Evolutionary conservation across 2,888 invertebrate species (phyloP).

Genomic region (Diloba caeruleocephala): DNA sequence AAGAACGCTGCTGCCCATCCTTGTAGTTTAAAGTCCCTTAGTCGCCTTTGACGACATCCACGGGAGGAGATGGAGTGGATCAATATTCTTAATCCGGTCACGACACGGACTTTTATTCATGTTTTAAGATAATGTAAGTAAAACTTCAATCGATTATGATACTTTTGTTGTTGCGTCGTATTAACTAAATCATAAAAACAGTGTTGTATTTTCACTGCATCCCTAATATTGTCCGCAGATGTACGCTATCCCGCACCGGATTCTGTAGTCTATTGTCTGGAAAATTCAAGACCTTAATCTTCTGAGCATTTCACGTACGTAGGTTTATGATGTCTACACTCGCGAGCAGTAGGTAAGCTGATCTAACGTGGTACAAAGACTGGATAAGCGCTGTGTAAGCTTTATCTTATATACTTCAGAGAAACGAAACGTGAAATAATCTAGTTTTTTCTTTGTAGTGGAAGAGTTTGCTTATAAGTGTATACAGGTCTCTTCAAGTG

Average conservation of each 20-base stretch:
- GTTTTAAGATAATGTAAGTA: too few species aligned
- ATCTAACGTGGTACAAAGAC: constrained; percentile 37
- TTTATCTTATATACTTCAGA: constrained; percentile 23
- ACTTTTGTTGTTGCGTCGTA: too few species aligned
- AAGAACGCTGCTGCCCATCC: too few species aligned
- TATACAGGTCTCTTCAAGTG: too few species aligned
- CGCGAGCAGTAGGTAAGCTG: constrained; percentile 46
- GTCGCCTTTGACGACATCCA: too few species aligned
- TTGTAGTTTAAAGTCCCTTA: too few species aligned
- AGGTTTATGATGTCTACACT: constrained; percentile 52
- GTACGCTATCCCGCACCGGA: constrained; percentile 37
- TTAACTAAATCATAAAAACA: too few species aligned
- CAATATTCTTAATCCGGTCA: too few species aligned
- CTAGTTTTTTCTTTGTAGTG: constrained; percentile 6
- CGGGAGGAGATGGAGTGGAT: too few species aligned
- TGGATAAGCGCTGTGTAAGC: constrained; percentile 36
- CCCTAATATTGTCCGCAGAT: constrained; percentile 33
- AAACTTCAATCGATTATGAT: too few species aligned
- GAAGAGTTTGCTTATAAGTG: too few species aligned
- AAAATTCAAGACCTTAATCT: constrained; percentile 62
- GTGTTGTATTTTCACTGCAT: constrained; percentile 5
- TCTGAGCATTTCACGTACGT: constrained; percentile 52
- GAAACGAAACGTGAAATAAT: constrained; percentile 8
- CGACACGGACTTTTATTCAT: too few species aligned
- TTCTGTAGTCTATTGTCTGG: constrained; percentile 57